phyloP scores from a whole-genome alignment of 1,140 invertebrate species.

The Pinna nobilis region DNA sequence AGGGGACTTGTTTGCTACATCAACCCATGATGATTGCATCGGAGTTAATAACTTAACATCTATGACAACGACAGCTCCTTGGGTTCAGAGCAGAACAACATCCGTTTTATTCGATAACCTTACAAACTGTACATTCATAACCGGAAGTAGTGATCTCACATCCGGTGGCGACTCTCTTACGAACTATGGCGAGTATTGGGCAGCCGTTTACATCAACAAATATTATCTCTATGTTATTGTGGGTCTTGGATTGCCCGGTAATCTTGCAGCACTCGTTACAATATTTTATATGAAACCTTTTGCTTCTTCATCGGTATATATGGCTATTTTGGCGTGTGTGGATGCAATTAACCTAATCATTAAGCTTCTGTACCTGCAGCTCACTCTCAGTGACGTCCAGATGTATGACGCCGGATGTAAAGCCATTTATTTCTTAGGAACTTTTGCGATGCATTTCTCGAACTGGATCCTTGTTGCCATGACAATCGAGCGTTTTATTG shows the following conservation, averaged over 20 bases:
- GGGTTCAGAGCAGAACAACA: too few species aligned
- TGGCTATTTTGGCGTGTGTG: conserved; percentile 53
- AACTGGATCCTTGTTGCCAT: conserved; percentile 67
- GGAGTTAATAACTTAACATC: too few species aligned
- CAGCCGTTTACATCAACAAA: conserved; percentile 50
- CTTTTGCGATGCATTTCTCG: conserved; percentile 52
- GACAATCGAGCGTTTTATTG: conserved; percentile 64
- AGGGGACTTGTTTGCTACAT: too few species aligned
- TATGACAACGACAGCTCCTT: too few species aligned
- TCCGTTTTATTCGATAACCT: too few species aligned
- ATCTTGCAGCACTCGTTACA: conserved; percentile 53
- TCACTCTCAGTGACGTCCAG: conserved; percentile 39
- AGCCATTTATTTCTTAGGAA: conserved; percentile 53
- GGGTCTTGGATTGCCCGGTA: conserved; percentile 59
- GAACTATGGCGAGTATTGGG: conserved; percentile 39
- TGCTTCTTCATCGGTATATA: conserved; percentile 57
- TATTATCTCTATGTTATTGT: conserved; percentile 61
- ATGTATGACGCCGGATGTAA: conserved; percentile 50
- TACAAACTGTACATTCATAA: too few species aligned
- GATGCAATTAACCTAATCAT: conserved; percentile 49
- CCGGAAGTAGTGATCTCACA: too few species aligned
- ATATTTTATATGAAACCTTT: conserved; percentile 51
- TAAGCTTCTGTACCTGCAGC: conserved; percentile 50
- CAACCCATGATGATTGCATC: too few species aligned
- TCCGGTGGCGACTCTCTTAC: too few species aligned